Evolutionary conservation across 1,140 invertebrate genomes (phyloP).

Genomic region (Globodera rostochiensis): DNA sequence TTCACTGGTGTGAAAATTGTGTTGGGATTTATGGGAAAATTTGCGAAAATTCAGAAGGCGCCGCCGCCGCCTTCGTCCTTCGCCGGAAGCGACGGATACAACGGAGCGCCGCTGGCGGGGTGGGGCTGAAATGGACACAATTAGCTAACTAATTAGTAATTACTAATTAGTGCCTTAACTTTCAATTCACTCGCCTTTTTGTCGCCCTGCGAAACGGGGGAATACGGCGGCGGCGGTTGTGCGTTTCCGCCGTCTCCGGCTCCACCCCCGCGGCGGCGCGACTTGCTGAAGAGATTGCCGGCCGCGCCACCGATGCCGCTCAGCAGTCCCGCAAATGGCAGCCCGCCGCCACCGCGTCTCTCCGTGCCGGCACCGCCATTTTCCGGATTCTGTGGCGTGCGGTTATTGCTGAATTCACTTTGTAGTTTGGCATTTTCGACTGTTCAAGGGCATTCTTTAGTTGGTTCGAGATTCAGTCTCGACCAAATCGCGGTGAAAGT

Average conservation of each 20-base stretch:
- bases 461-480: neutral
- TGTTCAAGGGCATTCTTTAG: constrained; percentile 9
- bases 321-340: neutral
- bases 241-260: neutral
- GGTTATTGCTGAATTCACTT: constrained; percentile 6
- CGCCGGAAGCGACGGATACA: constrained; percentile 26
- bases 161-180: neutral
- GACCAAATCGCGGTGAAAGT: neutral
- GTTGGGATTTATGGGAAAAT: neutral
- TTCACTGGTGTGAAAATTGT: neutral
- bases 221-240: neutral
- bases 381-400: constrained; percentile 12
- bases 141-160: neutral
- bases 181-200: neutral
- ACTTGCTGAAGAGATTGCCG: neutral
- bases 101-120: no score
- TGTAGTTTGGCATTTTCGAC: neutral
- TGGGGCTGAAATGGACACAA: neutral
- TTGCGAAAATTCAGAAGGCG: constrained; percentile 10
- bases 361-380: neutral
- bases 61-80: constrained; percentile 37
- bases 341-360: constrained; percentile 7
- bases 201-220: constrained; percentile 7
- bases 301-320: constrained; percentile 8
- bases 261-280: neutral